These are phyloP conservation scores for Leptoclinus maculatus DNA, from an alignment of 2,797 vertebrate species.

Conservation along the genomic window DNA sequence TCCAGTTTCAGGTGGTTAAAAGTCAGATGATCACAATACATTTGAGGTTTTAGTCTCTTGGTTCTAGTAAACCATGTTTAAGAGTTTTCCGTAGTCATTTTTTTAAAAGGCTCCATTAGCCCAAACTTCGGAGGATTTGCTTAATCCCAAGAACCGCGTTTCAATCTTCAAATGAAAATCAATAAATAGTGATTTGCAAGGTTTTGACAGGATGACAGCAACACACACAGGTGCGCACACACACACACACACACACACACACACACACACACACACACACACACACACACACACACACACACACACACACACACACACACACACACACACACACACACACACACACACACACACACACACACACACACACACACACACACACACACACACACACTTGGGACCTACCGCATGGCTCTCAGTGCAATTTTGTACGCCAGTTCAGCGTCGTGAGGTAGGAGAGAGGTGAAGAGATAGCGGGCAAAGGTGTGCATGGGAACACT, in stretches of 20 bases:
- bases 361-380: constrained; percentile 16
- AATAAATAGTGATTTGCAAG: constrained; percentile 28
- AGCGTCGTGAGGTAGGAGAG: constrained; percentile 99
- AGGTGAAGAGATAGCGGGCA: constrained; percentile 99
- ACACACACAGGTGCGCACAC: constrained; percentile 3
- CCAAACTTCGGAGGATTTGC: not conserved
- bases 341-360: constrained; percentile 24
- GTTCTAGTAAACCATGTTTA: not conserved
- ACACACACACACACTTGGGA: constrained; percentile 47
- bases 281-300: constrained; percentile 21
- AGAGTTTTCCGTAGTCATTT: constrained; percentile 21
- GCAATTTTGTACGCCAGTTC: constrained; percentile 99
- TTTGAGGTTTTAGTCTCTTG: constrained; percentile 7
- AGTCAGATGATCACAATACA: constrained; percentile 4
- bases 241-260: constrained; percentile 19
- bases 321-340: too few relatives aligned
- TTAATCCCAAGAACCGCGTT: constrained; percentile 13
- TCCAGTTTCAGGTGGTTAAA: not conserved
- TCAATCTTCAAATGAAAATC: constrained; percentile 36
- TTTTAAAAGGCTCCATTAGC: constrained; percentile 31
- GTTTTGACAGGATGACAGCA: constrained; percentile 24
- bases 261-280: constrained; percentile 17
- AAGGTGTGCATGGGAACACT: constrained; percentile 99
- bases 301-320: constrained; percentile 24
- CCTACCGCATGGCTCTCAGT: constrained; percentile 99